Percentiles rank a stretch among this genome's conserved stretches.
These are phyloP conservation scores for Uropetala carovei DNA, from an alignment of 2,888 invertebrate genomes.

Conservation along the genomic window DNA sequence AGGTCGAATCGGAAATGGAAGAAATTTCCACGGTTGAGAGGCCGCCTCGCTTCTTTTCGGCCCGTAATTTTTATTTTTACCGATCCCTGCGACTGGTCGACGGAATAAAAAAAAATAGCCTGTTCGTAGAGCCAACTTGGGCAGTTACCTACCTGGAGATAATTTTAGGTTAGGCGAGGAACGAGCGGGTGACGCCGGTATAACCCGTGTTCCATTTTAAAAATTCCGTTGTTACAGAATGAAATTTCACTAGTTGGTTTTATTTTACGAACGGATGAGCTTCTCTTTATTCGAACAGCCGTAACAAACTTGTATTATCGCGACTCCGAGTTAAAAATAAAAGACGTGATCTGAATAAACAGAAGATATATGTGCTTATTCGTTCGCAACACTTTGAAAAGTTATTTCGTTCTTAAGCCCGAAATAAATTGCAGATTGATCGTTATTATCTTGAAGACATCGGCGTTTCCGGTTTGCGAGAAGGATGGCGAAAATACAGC, in stretches of 20 bases:
- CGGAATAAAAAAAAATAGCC: constrained; percentile 36
- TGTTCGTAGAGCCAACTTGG: constrained; percentile 41
- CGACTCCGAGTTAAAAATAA: too few species aligned
- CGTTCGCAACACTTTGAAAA: too few species aligned
- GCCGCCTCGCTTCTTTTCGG: constrained; percentile 32
- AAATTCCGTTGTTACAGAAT: too few species aligned
- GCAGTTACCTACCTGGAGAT: background rate
- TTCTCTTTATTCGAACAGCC: background rate
- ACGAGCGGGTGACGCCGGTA: background rate
- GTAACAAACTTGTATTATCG: too few species aligned
- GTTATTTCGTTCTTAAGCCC: too few species aligned
- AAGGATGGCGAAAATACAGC: too few species aligned
- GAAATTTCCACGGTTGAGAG: constrained; percentile 21
- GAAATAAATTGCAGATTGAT: too few species aligned
- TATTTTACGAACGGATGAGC: background rate
- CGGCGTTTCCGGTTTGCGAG: too few species aligned
- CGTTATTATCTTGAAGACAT: too few species aligned
- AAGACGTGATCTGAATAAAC: too few species aligned
- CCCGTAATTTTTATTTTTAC: constrained; percentile 22
- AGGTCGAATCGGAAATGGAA: constrained; percentile 21
- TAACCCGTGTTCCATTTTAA: too few species aligned
- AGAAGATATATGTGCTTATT: too few species aligned
- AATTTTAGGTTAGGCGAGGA: background rate
- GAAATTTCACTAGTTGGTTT: background rate
- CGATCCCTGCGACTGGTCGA: constrained; percentile 4